Evolutionary conservation across 2,113 vertebrate genomes (phyloP).

Genomic region (Eublepharis macularius): DNA sequence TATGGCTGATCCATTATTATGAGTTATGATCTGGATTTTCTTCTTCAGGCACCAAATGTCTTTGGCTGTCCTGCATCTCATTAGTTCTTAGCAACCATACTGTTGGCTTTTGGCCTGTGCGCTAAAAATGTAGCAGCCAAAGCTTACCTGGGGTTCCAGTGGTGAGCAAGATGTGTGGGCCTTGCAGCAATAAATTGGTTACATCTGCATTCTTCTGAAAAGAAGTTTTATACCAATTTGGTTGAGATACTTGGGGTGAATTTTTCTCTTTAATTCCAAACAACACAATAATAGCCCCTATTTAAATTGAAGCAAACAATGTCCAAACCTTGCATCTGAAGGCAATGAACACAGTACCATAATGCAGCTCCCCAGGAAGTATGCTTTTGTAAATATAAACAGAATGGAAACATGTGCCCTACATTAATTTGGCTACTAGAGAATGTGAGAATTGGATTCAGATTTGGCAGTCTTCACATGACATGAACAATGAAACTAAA

Average conservation of each 20-base stretch:
- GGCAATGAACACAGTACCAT: neutral
- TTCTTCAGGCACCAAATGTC: too few species aligned
- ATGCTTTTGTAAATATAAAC: constrained; percentile 21
- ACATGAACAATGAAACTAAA: neutral
- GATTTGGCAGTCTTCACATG: constrained; percentile 18
- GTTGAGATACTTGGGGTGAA: neutral
- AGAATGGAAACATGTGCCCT: constrained; percentile 1
- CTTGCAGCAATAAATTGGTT: neutral
- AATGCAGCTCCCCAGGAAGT: neutral
- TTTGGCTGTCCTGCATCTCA: neutral
- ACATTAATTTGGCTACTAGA: neutral
- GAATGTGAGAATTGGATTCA: neutral
- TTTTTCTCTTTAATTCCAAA: neutral
- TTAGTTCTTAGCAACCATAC: neutral
- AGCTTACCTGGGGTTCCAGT: neutral
- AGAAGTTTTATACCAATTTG: neutral
- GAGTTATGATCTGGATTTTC: too few species aligned
- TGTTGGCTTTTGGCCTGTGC: neutral
- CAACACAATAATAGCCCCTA: neutral
- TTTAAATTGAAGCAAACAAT: neutral
- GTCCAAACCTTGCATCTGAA: neutral
- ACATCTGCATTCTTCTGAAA: neutral
- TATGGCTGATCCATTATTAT: too few species aligned
- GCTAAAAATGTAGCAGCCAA: neutral
- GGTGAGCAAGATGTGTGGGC: neutral